Conservation (phyloP, 2,113 vertebrate species). For the Eretmochelys imbricata region DNA sequence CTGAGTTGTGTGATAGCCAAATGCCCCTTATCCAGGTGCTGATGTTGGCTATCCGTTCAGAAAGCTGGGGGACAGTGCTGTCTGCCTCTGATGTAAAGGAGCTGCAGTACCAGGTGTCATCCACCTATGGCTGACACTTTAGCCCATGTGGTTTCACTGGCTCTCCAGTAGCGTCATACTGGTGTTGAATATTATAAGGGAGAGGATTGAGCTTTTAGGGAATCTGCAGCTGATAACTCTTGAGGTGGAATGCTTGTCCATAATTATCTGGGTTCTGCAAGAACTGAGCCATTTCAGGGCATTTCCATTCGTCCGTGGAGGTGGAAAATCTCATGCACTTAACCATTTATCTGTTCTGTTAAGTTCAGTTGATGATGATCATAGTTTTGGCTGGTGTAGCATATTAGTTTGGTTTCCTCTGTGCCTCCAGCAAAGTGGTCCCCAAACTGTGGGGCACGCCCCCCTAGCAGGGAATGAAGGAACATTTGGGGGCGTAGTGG, state of each 20-base stretch:
- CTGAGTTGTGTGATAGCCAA: conserved; percentile 31
- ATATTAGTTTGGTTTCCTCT: neutral
- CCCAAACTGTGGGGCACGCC: no score
- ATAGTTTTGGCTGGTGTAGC: neutral
- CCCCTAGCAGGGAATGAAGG: no score
- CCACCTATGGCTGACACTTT: conserved; percentile 41
- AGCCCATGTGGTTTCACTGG: conserved; percentile 21
- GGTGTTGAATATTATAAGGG: conserved; percentile 41
- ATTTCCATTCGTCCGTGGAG: conserved; percentile 6
- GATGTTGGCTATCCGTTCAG: neutral
- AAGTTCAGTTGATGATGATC: neutral
- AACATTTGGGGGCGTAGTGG: no score
- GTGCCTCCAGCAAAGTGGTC: neutral
- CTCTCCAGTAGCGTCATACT: conserved; percentile 12
- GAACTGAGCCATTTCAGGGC: neutral
- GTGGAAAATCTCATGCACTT: no score
- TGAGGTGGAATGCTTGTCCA: neutral
- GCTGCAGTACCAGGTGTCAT: conserved; percentile 64
- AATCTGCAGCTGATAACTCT: neutral
- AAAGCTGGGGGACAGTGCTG: fast-evolving
- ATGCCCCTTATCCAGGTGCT: neutral
- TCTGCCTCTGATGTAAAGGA: neutral
- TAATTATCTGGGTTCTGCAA: neutral
- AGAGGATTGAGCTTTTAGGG: conserved; percentile 28
- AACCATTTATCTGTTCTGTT: no score